Percentiles rank a stretch among this genome's conserved stretches.
These are phyloP conservation scores for Hydrotaea cyrtoneurina DNA, from an alignment of 2,888 invertebrate species.

Conservation along the genomic window DNA sequence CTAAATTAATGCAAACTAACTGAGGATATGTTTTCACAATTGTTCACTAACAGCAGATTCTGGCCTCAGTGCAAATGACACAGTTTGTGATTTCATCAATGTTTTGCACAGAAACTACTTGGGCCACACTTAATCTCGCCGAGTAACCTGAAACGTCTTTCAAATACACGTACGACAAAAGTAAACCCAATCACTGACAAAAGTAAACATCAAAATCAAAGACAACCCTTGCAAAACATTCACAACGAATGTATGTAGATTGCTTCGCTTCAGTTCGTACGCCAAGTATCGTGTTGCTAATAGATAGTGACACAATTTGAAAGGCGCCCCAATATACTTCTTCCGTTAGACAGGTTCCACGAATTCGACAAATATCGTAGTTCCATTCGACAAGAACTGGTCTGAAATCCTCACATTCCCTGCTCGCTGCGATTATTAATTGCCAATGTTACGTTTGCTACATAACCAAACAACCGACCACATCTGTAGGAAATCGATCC, in stretches of 20 bases:
- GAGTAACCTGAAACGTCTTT: slow-evolving; percentile 55
- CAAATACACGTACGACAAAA: slow-evolving; percentile 47
- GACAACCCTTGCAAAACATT: background rate
- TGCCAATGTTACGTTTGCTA: slow-evolving; percentile 62
- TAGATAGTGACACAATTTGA: slow-evolving; percentile 59
- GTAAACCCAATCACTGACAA: slow-evolving; percentile 56
- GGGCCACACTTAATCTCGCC: slow-evolving; percentile 13
- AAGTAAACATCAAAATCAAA: slow-evolving; percentile 46
- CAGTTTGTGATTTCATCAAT: no score
- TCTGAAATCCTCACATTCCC: slow-evolving; percentile 51
- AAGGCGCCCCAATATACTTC: slow-evolving; percentile 19
- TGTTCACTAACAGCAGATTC: no score
- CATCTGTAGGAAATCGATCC: slow-evolving; percentile 58
- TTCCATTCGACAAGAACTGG: slow-evolving; percentile 27
- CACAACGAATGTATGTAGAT: slow-evolving; percentile 30
- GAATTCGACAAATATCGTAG: slow-evolving; percentile 21
- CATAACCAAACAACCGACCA: slow-evolving; percentile 52
- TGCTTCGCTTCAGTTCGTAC: background rate
- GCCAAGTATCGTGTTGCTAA: slow-evolving; percentile 61
- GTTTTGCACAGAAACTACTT: no score
- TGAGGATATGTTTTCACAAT: no score
- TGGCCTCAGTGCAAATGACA: no score
- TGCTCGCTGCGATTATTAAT: slow-evolving; percentile 62
- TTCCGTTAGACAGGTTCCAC: background rate
- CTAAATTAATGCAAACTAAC: no score